These are phyloP conservation scores for Hirtodrosophila trivittata DNA, from an alignment of 2,888 invertebrate species.

Conservation along the genomic window DNA sequence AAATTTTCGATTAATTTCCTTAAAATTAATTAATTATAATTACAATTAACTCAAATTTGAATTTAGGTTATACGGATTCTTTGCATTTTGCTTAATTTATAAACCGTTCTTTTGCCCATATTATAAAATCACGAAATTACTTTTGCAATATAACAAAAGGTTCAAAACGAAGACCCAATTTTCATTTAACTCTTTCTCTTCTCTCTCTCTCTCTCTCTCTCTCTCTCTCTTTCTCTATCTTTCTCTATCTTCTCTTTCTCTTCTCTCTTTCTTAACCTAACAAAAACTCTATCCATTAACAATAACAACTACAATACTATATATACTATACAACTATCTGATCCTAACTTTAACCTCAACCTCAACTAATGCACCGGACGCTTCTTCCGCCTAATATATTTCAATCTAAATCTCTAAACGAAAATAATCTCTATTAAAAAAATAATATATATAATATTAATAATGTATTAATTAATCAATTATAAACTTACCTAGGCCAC, in stretches of 20 bases:
- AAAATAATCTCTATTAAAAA: slow-evolving; percentile 16
- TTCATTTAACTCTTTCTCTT: slow-evolving; percentile 50
- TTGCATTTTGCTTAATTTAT: slow-evolving; percentile 74
- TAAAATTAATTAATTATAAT: slow-evolving; percentile 17
- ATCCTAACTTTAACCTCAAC: slow-evolving; percentile 27
- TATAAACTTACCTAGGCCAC: slow-evolving; percentile 90
- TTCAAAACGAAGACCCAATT: slow-evolving; percentile 33
- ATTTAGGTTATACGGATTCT: slow-evolving; percentile 46
- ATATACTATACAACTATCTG: slow-evolving; percentile 12
- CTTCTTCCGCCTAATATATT: slow-evolving; percentile 61
- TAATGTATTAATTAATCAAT: slow-evolving; percentile 25
- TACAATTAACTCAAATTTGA: slow-evolving; percentile 17
- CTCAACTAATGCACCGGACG: slow-evolving; percentile 77
- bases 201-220: slow-evolving; percentile 57
- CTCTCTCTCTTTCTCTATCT: slow-evolving; percentile 43
- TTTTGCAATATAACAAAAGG: slow-evolving; percentile 17
- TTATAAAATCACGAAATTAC: slow-evolving; percentile 15
- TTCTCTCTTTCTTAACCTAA: slow-evolving; percentile 33
- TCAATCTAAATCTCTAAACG: slow-evolving; percentile 14
- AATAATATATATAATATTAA: slow-evolving; percentile 16
- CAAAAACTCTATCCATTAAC: slow-evolving; percentile 26
- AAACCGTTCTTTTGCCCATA: too few species aligned
- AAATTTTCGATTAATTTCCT: slow-evolving; percentile 24
- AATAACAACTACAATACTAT: slow-evolving; percentile 30
- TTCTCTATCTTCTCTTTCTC: slow-evolving; percentile 57